Base-by-base conservation (phyloP, 2,888 invertebrate genomes). In the Rhamnusium bicolor region DNA sequence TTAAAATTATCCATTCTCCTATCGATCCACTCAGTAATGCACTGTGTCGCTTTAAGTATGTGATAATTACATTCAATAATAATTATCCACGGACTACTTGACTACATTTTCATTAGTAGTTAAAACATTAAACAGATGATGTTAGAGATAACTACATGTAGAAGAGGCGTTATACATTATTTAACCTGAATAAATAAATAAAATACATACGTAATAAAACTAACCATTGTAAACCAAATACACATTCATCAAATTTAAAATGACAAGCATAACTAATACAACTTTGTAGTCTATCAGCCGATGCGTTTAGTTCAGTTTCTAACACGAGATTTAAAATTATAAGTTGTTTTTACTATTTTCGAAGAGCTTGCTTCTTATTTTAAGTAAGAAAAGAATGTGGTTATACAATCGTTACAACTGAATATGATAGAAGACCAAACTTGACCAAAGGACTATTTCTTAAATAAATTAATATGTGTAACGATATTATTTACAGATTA, bases 171-270 rank as follows among this genome's bases (percentile, higher is more conserved):
- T 56, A 18, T 18, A 14, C 27, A 27, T 58, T 56, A 40, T 21
- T 47, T 56, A 27, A 14, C 5, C 27, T 32, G 49, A 56, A 56
- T 56, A 68, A 46, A 58, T 24, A 68, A 49, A 56, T 67, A 67
- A 18, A 47, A 49, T 46, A 40, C 32, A 46, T 49, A 46, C 27
- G 27, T 58, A 58, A 24, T 27, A 47, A 66, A 14, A 14, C 46
- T 40, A 12, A 66, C n/a, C 56, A 40, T 54, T 67, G 66, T 67
- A 54, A 47, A 58, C 27, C 24, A 40, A 58, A 68, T 58, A 68
- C 58, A 47, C 70, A 70, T 70, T 56, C 51, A 70, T 70, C 70
- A 70, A 69, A 70, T 70, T 69, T 63, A 53, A 63, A 63, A 70
- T 49, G 70, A 70, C 70, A 70, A 63, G 63, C 70, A 70, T 70